phyloP scores from a whole-genome alignment of 2,113 vertebrate species.

The Gadus chalcogrammus region DNA sequence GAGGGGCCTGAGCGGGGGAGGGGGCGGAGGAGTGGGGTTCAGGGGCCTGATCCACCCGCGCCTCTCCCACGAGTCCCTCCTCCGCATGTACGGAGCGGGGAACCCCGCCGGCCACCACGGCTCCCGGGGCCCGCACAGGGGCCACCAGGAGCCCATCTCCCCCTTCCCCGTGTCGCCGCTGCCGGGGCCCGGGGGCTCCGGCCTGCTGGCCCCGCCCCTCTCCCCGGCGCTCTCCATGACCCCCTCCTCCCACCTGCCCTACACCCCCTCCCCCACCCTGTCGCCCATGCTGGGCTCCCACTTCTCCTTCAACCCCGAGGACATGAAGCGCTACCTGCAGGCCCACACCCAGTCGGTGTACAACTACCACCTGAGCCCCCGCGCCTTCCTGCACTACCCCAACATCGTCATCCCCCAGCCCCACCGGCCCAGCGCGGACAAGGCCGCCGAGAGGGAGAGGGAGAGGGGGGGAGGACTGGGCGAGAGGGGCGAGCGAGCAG shows the following conservation, averaged over 20 bases:
- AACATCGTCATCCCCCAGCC: conserved; percentile 85
- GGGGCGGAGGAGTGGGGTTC: conserved; percentile 65
- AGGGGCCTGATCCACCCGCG: conserved; percentile 78
- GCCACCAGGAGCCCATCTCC: conserved; percentile 83
- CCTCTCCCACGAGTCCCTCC: conserved; percentile 79
- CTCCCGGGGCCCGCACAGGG: conserved; percentile 75
- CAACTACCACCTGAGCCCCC: conserved; percentile 90
- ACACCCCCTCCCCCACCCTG: conserved; percentile 85
- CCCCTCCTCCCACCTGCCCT: conserved; percentile 82
- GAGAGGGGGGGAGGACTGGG: not conserved
- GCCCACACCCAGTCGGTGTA: conserved; percentile 90
- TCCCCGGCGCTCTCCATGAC: conserved; percentile 87
- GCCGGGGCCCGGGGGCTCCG: conserved; percentile 73
- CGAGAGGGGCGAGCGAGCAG: conserved; percentile 46
- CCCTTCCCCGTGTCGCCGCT: conserved; percentile 86
- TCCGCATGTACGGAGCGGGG: conserved; percentile 77
- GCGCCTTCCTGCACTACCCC: conserved; percentile 88
- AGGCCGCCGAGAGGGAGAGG: conserved; percentile 37
- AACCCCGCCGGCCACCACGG: conserved; percentile 55
- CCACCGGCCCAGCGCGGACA: conserved; percentile 75
- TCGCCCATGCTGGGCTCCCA: conserved; percentile 89
- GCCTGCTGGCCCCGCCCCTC: conserved; percentile 80
- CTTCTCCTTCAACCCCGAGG: conserved; percentile 89
- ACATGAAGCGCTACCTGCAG: conserved; percentile 93
- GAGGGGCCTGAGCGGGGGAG: conserved; percentile 53